A percentile compares a stretch with the other conserved stretches of the same genome.
Conservation (phyloP, 64 coral and sea anemone species). For the Acropora yongei region DNA sequence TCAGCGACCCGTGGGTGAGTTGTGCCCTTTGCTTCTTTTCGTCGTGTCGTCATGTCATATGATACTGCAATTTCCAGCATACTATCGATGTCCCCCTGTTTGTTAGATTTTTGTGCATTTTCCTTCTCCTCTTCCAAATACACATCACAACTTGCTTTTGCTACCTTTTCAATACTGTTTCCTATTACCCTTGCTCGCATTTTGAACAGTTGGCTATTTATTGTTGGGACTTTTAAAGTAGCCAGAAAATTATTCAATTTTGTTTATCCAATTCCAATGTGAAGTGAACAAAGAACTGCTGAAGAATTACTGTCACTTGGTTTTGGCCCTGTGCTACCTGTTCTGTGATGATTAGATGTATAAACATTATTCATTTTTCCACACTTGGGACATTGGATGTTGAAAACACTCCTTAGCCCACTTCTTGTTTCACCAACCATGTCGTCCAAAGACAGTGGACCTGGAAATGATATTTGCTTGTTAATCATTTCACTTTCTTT, state of each 20-base stretch:
- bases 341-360: not conserved
- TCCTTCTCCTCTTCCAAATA: not conserved
- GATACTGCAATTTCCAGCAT: conserved; percentile 33
- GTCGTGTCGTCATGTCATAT: conserved; percentile 64
- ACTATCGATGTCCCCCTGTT: conserved; percentile 25
- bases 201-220: not conserved
- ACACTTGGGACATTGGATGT: conserved; percentile 27
- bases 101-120: not conserved
- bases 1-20: conserved; percentile 53
- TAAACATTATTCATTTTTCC: conserved; percentile 43
- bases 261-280: conserved; percentile 64
- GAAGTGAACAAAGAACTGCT: conserved; percentile 59
- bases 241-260: conserved; percentile 57
- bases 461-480: not conserved
- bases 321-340: conserved; percentile 51
- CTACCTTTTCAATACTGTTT: no score
- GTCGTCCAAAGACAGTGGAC: no score
- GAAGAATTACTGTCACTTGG: conserved; percentile 48
- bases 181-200: no score
- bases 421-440: no score
- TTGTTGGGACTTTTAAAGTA: conserved; percentile 69
- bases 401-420: not conserved
- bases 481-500: conserved; percentile 3
- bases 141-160: no score
- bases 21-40: conserved; percentile 64